Percentiles rank a stretch among this genome's conserved stretches.
Conservation (phyloP, 2,113 vertebrate species). For the Micronycteris hirsuta region DNA sequence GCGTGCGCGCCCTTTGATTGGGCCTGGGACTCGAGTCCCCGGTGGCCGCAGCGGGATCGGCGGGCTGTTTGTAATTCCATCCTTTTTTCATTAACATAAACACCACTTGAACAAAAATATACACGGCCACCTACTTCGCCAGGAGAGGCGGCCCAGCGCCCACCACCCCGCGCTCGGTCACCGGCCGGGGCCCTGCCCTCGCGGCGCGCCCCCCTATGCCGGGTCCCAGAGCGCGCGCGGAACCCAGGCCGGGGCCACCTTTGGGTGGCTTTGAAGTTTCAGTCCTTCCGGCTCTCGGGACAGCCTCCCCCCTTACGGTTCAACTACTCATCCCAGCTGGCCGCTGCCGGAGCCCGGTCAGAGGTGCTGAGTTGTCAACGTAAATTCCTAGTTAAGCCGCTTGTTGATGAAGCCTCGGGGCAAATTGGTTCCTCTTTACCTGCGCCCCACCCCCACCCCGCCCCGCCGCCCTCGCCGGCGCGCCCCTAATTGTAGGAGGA, state of each 20-base stretch:
- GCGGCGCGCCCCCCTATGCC: too few relatives aligned
- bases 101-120: constrained; percentile 94
- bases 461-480: background rate
- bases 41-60: constrained; percentile 81
- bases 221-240: background rate
- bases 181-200: background rate
- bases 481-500: background rate
- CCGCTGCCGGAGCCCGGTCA: fast-evolving
- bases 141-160: constrained; percentile 37
- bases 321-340: background rate
- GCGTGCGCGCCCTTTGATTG: constrained; percentile 77
- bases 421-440: background rate
- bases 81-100: constrained; percentile 93
- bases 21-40: constrained; percentile 62
- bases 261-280: background rate
- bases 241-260: background rate
- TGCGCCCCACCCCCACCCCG: background rate
- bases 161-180: background rate
- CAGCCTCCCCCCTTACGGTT: background rate
- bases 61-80: constrained; percentile 93
- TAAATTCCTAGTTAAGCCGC: constrained; percentile 37
- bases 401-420: constrained; percentile 26
- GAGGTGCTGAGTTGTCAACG: constrained; percentile 38
- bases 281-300: background rate
- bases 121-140: constrained; percentile 94